Conservation (phyloP, 2,797 vertebrate genomes). For the Anas georgica region DNA sequence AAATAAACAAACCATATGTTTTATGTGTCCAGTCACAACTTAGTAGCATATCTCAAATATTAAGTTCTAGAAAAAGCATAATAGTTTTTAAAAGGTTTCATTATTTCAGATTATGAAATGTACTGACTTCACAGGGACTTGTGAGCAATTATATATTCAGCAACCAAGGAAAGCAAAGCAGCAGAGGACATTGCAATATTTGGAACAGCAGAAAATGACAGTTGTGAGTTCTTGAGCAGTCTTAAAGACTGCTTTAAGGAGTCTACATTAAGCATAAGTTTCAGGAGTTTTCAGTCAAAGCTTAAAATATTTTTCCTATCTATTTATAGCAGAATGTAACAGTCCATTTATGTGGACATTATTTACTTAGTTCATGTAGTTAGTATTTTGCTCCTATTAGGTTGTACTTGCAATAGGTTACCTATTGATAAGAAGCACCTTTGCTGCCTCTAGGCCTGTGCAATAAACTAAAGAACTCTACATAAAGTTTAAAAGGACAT, state of each 20-base stretch:
- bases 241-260: neutral
- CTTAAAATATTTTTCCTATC: too few species aligned
- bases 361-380: neutral
- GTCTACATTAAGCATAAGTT: neutral
- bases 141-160: neutral
- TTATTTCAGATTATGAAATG: neutral
- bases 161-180: neutral
- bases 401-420: neutral
- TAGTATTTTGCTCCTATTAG: neutral
- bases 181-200: neutral
- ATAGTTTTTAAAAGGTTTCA: neutral
- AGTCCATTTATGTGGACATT: neutral
- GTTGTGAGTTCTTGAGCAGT: neutral
- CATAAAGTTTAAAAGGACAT: neutral
- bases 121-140: neutral
- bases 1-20: neutral
- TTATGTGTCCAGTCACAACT: neutral
- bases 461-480: neutral
- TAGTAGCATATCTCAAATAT: neutral
- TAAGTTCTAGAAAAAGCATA: neutral
- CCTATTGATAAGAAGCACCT: neutral
- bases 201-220: neutral
- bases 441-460: neutral
- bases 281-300: neutral
- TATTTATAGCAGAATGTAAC: neutral